phyloP scores from a whole-genome alignment of 2,797 vertebrate species.

The Phoeniculus purpureus region DNA sequence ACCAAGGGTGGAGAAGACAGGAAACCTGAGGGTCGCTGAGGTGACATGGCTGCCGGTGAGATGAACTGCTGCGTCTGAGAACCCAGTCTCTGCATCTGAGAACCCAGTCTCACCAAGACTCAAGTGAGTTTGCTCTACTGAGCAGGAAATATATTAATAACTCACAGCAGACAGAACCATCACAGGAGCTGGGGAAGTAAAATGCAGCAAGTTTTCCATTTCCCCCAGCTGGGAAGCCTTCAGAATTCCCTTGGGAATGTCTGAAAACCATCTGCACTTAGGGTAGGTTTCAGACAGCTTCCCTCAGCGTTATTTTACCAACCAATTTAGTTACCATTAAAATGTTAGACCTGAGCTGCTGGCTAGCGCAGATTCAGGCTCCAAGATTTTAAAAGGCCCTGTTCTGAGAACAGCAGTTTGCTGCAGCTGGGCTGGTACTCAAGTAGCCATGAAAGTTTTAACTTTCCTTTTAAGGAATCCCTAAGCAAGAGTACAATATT shows the following conservation, averaged over 20 bases:
- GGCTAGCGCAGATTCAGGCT: not conserved
- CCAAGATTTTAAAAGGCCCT: not conserved
- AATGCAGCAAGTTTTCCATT: constrained; percentile 18
- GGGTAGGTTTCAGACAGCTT: not conserved
- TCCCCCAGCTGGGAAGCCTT: not conserved
- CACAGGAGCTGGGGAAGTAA: not conserved
- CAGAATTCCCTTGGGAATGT: not conserved
- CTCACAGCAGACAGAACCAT: constrained; percentile 2
- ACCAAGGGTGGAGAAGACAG: not conserved
- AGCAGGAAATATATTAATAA: not conserved
- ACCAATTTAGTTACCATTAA: not conserved
- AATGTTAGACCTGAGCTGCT: not conserved
- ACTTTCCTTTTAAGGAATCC: constrained; percentile 33
- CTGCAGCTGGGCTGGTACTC: not conserved
- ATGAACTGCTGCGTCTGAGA: not conserved
- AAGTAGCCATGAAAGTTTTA: constrained; percentile 38
- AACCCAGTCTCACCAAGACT: not conserved
- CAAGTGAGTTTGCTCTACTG: not conserved
- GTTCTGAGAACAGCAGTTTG: not conserved
- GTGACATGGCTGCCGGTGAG: not conserved
- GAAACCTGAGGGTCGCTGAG: not conserved
- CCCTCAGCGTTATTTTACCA: not conserved
- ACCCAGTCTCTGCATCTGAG: not conserved
- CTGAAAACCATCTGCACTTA: constrained; percentile 37
- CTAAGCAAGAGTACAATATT: constrained; percentile 1